Percentiles rank a stretch among this genome's conserved stretches.
Evolutionary conservation across 2,888 invertebrate genomes (phyloP).

Genomic region (Exephanes ischioxanthus): DNA sequence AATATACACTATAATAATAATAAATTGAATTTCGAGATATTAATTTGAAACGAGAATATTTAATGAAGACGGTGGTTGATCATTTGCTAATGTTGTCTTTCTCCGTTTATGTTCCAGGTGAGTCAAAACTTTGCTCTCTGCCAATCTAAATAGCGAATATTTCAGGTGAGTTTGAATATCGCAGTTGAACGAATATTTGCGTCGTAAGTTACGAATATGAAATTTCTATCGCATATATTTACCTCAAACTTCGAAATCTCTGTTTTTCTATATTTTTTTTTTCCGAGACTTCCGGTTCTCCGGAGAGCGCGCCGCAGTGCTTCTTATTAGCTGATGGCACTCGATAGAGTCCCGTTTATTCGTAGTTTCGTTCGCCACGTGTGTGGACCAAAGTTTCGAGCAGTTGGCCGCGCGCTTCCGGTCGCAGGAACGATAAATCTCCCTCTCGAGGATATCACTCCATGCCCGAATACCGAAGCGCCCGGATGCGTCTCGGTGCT

Average conservation of each 20-base stretch:
- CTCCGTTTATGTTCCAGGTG: constrained; percentile 36
- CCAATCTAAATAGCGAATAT: neutral
- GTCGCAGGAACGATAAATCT: constrained; percentile 25
- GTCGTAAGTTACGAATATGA: neutral
- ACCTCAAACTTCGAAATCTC: neutral
- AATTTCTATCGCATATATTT: neutral
- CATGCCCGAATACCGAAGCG: neutral
- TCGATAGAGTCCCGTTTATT: constrained; percentile 2
- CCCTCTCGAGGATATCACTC: constrained; percentile 2
- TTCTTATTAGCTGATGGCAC: constrained; percentile 20
- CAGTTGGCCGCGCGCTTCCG: constrained; percentile 22
- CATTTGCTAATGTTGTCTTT: neutral
- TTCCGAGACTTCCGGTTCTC: neutral
- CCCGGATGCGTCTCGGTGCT: constrained; percentile 5
- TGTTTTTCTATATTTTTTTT: neutral
- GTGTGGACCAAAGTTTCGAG: constrained; percentile 18
- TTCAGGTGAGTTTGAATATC: constrained; percentile 13
- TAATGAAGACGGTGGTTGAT: neutral
- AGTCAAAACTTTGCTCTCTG: constrained; percentile 12
- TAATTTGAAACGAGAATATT: neutral
- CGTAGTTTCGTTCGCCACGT: neutral
- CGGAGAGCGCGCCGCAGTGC: neutral
- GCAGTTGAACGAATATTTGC: neutral
- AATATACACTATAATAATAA: no score
- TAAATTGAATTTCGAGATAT: neutral